Base-by-base conservation (phyloP, 2,113 vertebrate species). In the Archocentrus centrarchus region DNA sequence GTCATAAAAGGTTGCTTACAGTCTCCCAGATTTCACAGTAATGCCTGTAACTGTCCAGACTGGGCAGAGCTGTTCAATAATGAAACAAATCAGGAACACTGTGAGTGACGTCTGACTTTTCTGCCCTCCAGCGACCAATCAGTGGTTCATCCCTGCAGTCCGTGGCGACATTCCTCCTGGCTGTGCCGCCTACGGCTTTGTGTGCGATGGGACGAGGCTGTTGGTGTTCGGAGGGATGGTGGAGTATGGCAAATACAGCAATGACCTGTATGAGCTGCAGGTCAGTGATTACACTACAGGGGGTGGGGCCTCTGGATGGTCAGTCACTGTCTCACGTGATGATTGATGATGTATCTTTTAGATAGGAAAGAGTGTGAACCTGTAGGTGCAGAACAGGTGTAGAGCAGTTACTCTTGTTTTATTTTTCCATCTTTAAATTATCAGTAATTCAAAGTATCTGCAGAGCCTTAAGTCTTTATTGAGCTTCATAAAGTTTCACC, bases 171-270 rank as follows among this genome's bases (percentile, higher is more conserved):
- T 98, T 30, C 97, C 97, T 3, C 97, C 97, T 8, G 97, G 97
- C 15, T 98, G 97, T 85, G 97, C 97, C 4, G 97, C 97, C 11
- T 98, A 98, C 86, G 97, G 97, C 75, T 98, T 98, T 55, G 97
- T 98, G 70, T 98, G 97, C 24, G 97, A 98, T 57, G 97, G 97
- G 39, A 98, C 97, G 15, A 94, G 97, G 57, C 92, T 98, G 41
- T 93, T 98, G 75, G 97, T 97, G 47, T 98, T 98, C 39, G 97
- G 97, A 22, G 97, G 97, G 44, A 98, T 98, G 97, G 97, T 98
- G 92, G 97, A 98, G 77, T 98, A 98, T 75, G 97, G 97, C 70
- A 98, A 98, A 75, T 98, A 98, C 95, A 98, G 97, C 96, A 98
- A 97, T 5, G 97, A 98, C 84, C 96, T 98, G 79, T 98, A 97